Evolutionary conservation across 2,888 invertebrate genomes (phyloP).

Genomic region (Leptinotarsa peninsularis): DNA sequence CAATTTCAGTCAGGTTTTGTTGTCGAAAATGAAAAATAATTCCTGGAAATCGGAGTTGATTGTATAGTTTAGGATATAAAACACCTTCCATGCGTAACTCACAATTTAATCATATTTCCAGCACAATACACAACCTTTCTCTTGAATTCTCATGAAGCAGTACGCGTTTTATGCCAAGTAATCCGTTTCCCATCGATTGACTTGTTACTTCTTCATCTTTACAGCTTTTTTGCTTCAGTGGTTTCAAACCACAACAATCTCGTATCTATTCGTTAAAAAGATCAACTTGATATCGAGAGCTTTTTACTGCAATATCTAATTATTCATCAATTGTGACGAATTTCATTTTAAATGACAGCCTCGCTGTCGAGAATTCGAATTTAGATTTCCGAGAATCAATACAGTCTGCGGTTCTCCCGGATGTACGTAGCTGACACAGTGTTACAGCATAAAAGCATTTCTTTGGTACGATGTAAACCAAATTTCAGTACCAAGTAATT

Average conservation of each 20-base stretch:
- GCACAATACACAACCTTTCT: not conserved
- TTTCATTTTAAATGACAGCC: not conserved
- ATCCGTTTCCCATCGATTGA: slow-evolving; percentile 15
- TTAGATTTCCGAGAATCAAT: not conserved
- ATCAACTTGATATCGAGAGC: not conserved
- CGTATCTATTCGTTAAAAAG: not conserved
- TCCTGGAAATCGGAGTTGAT: too few relatives aligned
- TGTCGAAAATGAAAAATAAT: too few relatives aligned
- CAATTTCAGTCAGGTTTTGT: too few relatives aligned
- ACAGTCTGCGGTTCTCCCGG: not conserved
- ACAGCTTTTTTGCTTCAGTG: not conserved
- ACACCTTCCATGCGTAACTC: not conserved
- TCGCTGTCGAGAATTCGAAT: slow-evolving; percentile 2
- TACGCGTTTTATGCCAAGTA: slow-evolving; percentile 6
- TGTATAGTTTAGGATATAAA: not conserved
- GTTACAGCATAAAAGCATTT: not conserved
- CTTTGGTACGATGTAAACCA: not conserved
- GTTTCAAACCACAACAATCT: slow-evolving; percentile 6
- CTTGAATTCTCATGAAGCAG: not conserved
- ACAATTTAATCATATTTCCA: not conserved
- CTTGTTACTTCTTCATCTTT: slow-evolving; percentile 11
- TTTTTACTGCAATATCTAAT: slow-evolving; percentile 12
- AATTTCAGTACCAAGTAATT: too few relatives aligned
- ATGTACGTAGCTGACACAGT: not conserved
- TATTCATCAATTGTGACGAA: slow-evolving; percentile 17